A percentile compares a stretch with the other conserved stretches of the same genome.
These are phyloP conservation scores for Cephalopterus ornatus DNA, from an alignment of 2,113 vertebrate genomes.

Conservation along the genomic window DNA sequence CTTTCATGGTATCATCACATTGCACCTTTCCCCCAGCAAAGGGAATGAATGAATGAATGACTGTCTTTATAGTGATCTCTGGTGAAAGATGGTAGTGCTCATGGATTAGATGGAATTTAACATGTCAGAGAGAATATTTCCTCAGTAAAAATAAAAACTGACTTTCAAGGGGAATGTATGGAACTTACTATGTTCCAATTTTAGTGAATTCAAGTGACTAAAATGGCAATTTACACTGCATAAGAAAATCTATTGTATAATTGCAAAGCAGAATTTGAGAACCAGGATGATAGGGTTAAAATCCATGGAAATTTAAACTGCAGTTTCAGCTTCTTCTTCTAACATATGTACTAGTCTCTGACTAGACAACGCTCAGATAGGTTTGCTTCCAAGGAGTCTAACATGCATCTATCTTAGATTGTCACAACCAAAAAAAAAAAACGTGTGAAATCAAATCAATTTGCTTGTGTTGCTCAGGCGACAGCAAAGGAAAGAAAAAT, in stretches of 20 bases:
- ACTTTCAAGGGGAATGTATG: background rate
- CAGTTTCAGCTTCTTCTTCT: background rate
- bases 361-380: background rate
- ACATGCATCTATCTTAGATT: background rate
- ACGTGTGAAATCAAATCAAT: background rate
- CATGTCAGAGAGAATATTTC: background rate
- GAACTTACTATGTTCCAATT: background rate
- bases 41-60: background rate
- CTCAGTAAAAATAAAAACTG: background rate
- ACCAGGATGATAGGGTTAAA: background rate
- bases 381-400: background rate
- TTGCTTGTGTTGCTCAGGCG: background rate
- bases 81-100: background rate
- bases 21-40: constrained; percentile 49
- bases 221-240: background rate
- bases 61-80: constrained; percentile 6
- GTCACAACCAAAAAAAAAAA: background rate
- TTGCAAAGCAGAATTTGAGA: background rate
- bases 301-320: background rate
- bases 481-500: background rate
- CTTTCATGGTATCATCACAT: constrained; percentile 28
- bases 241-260: background rate
- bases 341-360: background rate
- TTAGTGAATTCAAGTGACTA: background rate
- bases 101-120: constrained; percentile 29